Evolutionary conservation across 2,113 vertebrate genomes (phyloP), one percentile per base, ranked within the genome.

Genomic region (Halcyon senegalensis): DNA sequence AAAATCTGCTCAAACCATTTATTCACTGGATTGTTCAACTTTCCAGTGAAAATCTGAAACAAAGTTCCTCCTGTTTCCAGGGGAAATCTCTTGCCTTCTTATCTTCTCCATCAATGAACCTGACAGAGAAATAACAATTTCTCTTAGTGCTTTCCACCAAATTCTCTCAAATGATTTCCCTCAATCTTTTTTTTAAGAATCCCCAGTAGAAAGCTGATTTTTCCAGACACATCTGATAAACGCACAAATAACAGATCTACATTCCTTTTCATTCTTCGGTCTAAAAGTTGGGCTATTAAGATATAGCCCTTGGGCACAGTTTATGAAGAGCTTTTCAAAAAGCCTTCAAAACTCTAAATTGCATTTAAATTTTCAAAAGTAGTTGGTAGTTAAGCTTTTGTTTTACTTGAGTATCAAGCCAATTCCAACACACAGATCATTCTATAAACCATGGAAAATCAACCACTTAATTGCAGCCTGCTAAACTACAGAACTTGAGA

Each of bases 1-100:
- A 88, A 93, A 94, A 90, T 83, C 82, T 85, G 50, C 74, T 91
- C 89, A 89, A 91, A 28, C 39, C 55, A 55, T 93, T 91, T 83
- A 48, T 82, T 83, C 67, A 41, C 13, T 44, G 55, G 44, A 50
- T 66, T 83, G 53, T 83, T 94, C 89, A 66, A 46, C n/a, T 73
- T 83, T 69, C 70, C 48, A 23, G 35, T 15, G 30, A 72, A 78
- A 81, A 81, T 62, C 18, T 27, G 9, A 74, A 93, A 72, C 37
- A 56, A 84, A 75, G 24, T 48, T 87, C 17, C 16, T 77, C 43
- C 50, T 51, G 19, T 18, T 90, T 95, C 72, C 58, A 87, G 24
- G 41, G 30, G n/a, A 91, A 84, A 66, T 55, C 10, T 84, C 78
- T 56, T 73, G 62, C 9, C 23, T 95, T 75, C 56, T 89, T 14